A percentile compares a stretch with the other conserved stretches of the same genome.
These are phyloP conservation scores for Erethizon dorsatum DNA, from an alignment of 2,797 vertebrate genomes.

Conservation along the genomic window DNA sequence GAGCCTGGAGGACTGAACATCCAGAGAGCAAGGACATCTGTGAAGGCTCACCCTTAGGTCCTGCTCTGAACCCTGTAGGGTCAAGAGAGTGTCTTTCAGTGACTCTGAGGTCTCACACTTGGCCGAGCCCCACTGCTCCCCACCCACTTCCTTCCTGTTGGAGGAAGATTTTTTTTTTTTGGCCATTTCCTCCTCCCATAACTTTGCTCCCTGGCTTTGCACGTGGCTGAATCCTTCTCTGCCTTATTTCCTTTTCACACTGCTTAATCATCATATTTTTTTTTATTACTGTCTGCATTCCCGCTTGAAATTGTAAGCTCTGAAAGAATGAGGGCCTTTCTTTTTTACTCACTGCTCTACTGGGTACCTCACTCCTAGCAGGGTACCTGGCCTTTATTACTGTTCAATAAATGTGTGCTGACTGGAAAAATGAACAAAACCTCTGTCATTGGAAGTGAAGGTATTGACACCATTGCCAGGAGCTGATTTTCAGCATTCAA, in stretches of 20 bases:
- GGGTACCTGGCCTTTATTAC: not conserved
- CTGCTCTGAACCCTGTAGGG: not conserved
- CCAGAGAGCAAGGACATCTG: not conserved
- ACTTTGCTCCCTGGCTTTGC: not conserved
- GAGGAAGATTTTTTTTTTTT: not conserved
- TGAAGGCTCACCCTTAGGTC: not conserved
- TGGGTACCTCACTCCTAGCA: not conserved
- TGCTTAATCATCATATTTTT: not conserved
- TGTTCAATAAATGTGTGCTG: not conserved
- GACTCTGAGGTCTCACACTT: not conserved
- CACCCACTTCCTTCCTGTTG: not conserved
- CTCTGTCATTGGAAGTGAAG: not conserved
- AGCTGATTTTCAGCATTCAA: not conserved
- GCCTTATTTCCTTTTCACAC: not conserved
- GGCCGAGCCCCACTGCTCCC: not conserved
- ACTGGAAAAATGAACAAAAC: not conserved
- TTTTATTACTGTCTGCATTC: not conserved
- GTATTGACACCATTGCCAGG: not conserved
- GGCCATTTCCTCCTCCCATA: not conserved
- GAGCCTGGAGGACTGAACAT: not conserved
- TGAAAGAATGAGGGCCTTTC: not conserved
- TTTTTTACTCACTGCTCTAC: not conserved
- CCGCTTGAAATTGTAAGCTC: not conserved
- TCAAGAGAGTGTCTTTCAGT: not conserved
- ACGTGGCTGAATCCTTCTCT: not conserved